phyloP scores from a whole-genome alignment of 2,113 vertebrate genomes.

The Phoxinus phoxinus region DNA sequence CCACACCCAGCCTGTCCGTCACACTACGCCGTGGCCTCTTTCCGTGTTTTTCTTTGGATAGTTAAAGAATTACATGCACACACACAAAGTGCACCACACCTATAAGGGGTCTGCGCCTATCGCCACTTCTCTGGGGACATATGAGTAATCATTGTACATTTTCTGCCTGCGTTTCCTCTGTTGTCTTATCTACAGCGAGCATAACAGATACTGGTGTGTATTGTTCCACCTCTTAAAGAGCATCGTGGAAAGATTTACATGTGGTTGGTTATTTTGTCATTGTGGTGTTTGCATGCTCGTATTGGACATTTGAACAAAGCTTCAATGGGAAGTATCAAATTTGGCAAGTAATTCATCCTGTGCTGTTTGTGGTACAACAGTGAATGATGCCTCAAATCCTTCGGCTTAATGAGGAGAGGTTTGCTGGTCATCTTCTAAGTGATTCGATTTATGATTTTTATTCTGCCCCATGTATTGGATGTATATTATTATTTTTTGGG shows the following conservation, averaged over 20 bases:
- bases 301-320: background rate
- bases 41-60: slow-evolving; percentile 53
- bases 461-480: background rate
- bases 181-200: slow-evolving; percentile 39
- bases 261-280: background rate
- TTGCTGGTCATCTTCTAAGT: slow-evolving; percentile 1
- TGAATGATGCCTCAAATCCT: background rate
- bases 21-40: slow-evolving; percentile 29
- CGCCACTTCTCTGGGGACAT: slow-evolving; percentile 5
- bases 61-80: slow-evolving; percentile 36
- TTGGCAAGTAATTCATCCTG: background rate
- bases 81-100: slow-evolving; percentile 19
- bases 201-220: background rate
- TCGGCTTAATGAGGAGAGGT: background rate
- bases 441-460: background rate
- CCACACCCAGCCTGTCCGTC: slow-evolving; percentile 48
- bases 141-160: slow-evolving; percentile 21
- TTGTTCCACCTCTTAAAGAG: slow-evolving; percentile 34
- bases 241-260: background rate
- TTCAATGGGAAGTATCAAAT: background rate
- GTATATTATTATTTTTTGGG: too few species aligned
- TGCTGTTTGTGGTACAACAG: background rate
- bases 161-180: slow-evolving; percentile 16
- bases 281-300: background rate
- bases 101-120: slow-evolving; percentile 5